A percentile compares a stretch with the other conserved stretches of the same genome.
Evolutionary conservation across 2,113 vertebrate species (phyloP).

Genomic region (Silurus meridionalis): DNA sequence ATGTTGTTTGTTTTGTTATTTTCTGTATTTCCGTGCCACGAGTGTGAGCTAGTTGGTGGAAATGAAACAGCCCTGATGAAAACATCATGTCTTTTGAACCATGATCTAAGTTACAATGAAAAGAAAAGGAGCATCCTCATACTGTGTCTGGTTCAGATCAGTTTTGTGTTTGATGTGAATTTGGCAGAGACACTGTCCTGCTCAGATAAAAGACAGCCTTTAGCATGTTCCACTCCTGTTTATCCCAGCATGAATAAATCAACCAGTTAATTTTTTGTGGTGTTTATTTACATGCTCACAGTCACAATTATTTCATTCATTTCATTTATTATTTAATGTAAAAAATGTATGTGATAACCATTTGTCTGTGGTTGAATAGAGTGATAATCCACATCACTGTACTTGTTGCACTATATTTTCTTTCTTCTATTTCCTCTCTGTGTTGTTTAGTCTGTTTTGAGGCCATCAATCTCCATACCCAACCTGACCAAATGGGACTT

Average conservation of each 20-base stretch:
- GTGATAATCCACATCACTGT: too few species aligned
- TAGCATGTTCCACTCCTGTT: conserved; percentile 10
- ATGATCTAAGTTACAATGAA: not conserved
- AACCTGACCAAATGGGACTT: conserved; percentile 94
- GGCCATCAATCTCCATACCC: conserved; percentile 85
- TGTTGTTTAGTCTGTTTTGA: conserved; percentile 78
- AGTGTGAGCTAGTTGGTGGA: not conserved
- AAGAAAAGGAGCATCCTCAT: conserved; percentile 8
- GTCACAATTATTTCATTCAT: not conserved
- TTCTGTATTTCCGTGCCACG: not conserved
- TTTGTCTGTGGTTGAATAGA: too few species aligned
- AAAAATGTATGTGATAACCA: not conserved
- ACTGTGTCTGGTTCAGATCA: conserved; percentile 4
- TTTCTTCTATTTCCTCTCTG: conserved; percentile 32
- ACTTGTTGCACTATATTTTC: not conserved
- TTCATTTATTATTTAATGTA: too few species aligned
- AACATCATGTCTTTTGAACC: conserved; percentile 1
- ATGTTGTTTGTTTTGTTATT: not conserved
- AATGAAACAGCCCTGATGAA: not conserved
- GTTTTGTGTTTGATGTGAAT: conserved; percentile 3
- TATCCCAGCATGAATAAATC: conserved; percentile 27
- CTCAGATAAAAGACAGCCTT: conserved; percentile 22
- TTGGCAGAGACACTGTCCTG: conserved; percentile 6
- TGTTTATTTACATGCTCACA: not conserved
- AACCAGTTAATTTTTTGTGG: not conserved